phyloP scores from a whole-genome alignment of 2,888 invertebrate genomes.

The Lochmaea capreae region DNA sequence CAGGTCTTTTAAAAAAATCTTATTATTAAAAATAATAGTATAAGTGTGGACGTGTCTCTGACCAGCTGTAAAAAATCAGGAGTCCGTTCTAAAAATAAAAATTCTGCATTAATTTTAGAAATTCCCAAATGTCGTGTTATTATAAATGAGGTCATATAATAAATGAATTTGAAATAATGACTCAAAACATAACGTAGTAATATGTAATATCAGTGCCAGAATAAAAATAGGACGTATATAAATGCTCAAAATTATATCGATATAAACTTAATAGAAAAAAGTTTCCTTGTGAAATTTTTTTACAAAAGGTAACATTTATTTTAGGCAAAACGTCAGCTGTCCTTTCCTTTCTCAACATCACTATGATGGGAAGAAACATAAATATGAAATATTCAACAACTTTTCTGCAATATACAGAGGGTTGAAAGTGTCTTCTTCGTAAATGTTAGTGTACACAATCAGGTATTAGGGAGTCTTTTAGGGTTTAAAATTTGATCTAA shows the following conservation, averaged over 20 bases:
- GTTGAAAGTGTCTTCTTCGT: too few relatives aligned
- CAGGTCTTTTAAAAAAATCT: background rate
- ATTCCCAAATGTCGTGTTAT: conserved; percentile 20
- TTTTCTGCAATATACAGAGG: too few relatives aligned
- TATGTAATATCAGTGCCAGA: conserved; percentile 7
- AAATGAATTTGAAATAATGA: conserved; percentile 26
- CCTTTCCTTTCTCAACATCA: too few relatives aligned
- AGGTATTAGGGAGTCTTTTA: too few relatives aligned
- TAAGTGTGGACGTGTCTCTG: background rate
- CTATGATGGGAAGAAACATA: too few relatives aligned
- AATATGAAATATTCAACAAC: too few relatives aligned
- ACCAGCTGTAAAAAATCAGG: background rate
- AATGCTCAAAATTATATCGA: conserved; percentile 2
- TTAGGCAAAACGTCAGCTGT: too few relatives aligned
- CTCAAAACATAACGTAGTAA: conserved; percentile 29
- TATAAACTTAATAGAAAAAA: background rate
- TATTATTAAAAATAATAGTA: background rate
- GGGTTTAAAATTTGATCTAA: too few relatives aligned
- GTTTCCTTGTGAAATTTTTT: too few relatives aligned
- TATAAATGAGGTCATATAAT: conserved; percentile 35
- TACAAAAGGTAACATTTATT: too few relatives aligned
- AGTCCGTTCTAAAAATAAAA: conserved; percentile 19
- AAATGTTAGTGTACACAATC: too few relatives aligned
- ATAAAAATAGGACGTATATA: conserved; percentile 15
- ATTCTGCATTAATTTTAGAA: conserved; percentile 28